Percentiles rank a stretch among this genome's conserved stretches.
These are phyloP conservation scores for Melipona quadrifasciata DNA, from an alignment of 1,140 invertebrate species.

Conservation along the genomic window DNA sequence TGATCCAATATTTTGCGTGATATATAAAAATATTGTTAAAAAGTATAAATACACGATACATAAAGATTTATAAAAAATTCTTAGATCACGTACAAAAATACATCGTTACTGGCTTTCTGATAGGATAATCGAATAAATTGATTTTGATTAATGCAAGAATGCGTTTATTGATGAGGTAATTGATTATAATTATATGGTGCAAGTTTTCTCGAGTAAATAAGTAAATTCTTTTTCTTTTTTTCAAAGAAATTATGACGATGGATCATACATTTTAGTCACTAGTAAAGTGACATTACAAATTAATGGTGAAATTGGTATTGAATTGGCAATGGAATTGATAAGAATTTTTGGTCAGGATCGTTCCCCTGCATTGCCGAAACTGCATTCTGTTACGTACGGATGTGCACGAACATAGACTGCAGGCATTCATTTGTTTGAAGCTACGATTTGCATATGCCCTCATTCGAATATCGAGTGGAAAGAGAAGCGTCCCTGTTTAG, in stretches of 20 bases:
- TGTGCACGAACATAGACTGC: constrained; percentile 12
- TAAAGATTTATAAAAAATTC: not conserved
- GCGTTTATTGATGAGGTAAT: not conserved
- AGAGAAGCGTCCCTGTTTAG: constrained; percentile 13
- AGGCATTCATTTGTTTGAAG: constrained; percentile 10
- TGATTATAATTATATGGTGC: not conserved
- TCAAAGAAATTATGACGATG: not conserved
- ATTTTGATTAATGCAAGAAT: too few relatives aligned
- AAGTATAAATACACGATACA: not conserved
- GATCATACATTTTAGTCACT: not conserved
- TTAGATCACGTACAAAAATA: not conserved
- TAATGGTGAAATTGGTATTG: constrained; percentile 26
- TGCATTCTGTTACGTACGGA: constrained; percentile 27
- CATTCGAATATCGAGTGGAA: constrained; percentile 31
- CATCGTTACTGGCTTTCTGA: not conserved
- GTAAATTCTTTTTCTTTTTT: too few relatives aligned
- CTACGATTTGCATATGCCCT: constrained; percentile 46
- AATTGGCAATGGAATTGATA: too few relatives aligned
- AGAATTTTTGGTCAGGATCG: constrained; percentile 30
- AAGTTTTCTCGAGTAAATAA: not conserved
- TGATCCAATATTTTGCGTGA: not conserved
- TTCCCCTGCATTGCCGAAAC: constrained; percentile 42
- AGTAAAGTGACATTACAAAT: not conserved
- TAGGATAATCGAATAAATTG: too few relatives aligned
- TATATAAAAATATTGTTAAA: not conserved